phyloP scores from a whole-genome alignment of 2,888 invertebrate genomes.

The Lamproptera curius region DNA sequence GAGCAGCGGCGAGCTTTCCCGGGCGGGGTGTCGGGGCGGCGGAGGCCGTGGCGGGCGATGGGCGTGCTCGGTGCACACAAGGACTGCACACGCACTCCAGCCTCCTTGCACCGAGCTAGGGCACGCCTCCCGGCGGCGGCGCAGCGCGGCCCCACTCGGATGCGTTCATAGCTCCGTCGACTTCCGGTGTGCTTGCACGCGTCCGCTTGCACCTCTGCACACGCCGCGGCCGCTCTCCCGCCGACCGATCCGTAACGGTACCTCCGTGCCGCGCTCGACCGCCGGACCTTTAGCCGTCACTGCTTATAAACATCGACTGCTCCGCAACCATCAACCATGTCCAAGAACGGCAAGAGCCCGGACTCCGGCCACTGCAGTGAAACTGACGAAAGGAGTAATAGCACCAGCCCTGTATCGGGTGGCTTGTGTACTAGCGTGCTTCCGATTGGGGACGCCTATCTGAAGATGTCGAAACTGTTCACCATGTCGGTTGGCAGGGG shows the following conservation, averaged over 20 bases:
- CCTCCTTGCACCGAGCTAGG: constrained; percentile 42
- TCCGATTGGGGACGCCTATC: background rate
- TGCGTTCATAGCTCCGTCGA: constrained; percentile 41
- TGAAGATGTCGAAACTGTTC: background rate
- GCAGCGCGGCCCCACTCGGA: constrained; percentile 28
- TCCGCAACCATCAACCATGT: background rate
- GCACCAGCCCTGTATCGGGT: background rate
- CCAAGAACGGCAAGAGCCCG: background rate
- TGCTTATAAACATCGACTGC: no score
- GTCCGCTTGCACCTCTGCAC: constrained; percentile 13
- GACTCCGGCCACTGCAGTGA: constrained; percentile 25
- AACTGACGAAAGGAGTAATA: constrained; percentile 19
- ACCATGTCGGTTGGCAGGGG: background rate
- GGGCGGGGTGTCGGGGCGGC: background rate
- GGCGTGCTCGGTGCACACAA: constrained; percentile 24
- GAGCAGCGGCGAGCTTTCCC: no score
- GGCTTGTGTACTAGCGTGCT: background rate
- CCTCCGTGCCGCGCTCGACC: background rate
- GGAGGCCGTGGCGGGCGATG: constrained; percentile 20
- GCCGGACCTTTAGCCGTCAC: no score
- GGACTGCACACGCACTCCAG: constrained; percentile 27
- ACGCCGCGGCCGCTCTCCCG: background rate
- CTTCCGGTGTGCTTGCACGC: constrained; percentile 39
- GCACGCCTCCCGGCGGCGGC: constrained; percentile 37
- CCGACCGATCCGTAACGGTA: background rate